Evolutionary conservation across 2,888 invertebrate species (phyloP), one percentile per base, ranked within the genome.

Genomic region (Chalcosyrphus nemorum): DNA sequence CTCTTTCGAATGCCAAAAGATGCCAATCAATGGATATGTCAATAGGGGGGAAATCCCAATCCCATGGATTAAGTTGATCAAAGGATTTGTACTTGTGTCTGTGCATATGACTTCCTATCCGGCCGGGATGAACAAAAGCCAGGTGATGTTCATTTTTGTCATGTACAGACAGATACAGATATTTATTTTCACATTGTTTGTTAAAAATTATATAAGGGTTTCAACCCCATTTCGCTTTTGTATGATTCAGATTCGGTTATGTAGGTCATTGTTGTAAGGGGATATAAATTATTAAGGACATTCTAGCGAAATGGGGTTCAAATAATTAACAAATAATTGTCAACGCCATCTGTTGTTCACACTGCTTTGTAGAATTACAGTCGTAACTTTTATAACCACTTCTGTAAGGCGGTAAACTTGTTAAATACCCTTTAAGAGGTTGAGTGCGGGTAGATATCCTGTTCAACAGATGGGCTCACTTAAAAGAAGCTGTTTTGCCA

Each of bases 21-120:
- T 54, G 32, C 19, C 56, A 56, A 56, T 56, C 56, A 56, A 56
- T 56, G 35, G 11, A 56, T 56, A 56, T 35, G 35, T 56, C 56
- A 56, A 56, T 32, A n/a, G n/a, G 19, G 19, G n/a, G 35, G n/a
- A n/a, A n/a, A n/a, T n/a, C n/a, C n/a, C n/a, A 35, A 35, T 11
- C 56, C 56, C 32, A n/a, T 56, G 35, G 56, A 56, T 56, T 56
- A 56, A 2, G 5, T 35, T 35, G 19, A 35, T 32, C 6, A 54
- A 29, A 13, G 27, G 52, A 35, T 56, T 35, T 54, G 32, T 35
- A 17, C 19, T 2, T 47, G 7, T 47, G n/a, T 43, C 17, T 43
- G 9, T 43, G 43, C 17, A 13, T 27, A 29, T 15, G 27, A 7
- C 29, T 29, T n/a, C 15, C 52, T 56, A 17, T 5, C 35, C 6